phyloP scores from a whole-genome alignment of 2,888 invertebrate species.

The Patella depressa region DNA sequence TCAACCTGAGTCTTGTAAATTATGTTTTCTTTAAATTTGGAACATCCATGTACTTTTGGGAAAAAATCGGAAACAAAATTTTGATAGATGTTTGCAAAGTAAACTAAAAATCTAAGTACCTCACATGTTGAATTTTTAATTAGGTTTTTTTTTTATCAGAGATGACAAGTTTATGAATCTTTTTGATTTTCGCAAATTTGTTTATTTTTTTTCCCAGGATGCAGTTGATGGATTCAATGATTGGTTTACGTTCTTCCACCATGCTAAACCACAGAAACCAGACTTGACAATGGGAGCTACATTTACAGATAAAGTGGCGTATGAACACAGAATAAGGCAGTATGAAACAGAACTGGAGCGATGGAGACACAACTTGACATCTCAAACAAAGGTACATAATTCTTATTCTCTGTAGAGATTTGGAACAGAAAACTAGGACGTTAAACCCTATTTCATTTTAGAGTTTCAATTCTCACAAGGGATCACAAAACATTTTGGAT shows the following conservation, averaged over 20 bases:
- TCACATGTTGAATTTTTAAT: background rate
- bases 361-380: constrained; percentile 75
- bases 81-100: background rate
- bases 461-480: too few relatives aligned
- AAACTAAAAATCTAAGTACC: background rate
- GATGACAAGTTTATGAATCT: background rate
- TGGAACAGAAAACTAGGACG: too few relatives aligned
- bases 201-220: constrained; percentile 73
- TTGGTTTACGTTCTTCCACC: constrained; percentile 88
- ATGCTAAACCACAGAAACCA: constrained; percentile 79
- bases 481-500: too few relatives aligned
- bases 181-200: background rate
- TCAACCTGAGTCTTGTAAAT: too few relatives aligned
- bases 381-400: constrained; percentile 78
- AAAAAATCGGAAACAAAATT: background rate
- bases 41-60: background rate
- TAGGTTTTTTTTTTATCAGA: background rate
- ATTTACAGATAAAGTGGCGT: constrained; percentile 89
- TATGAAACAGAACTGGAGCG: constrained; percentile 84
- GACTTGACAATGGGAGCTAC: constrained; percentile 70
- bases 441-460: too few relatives aligned
- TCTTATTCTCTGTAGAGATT: too few relatives aligned
- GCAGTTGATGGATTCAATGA: constrained; percentile 89
- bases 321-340: constrained; percentile 86
- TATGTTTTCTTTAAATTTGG: too few relatives aligned